Evolutionary conservation across 2,113 vertebrate species (phyloP).

Genomic region (Melanocharis versteri): DNA sequence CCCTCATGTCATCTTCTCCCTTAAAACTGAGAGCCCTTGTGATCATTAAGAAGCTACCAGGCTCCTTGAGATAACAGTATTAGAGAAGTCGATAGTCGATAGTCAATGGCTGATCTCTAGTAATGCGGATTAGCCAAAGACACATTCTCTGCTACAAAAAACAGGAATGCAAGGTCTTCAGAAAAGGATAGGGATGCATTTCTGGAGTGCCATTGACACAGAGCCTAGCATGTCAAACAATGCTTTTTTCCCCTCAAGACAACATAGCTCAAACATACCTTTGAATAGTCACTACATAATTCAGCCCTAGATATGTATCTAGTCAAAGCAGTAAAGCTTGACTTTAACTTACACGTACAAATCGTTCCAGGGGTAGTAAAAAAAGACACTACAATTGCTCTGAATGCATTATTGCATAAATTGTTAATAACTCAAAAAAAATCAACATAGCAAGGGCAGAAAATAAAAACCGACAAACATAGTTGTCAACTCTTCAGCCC

Average conservation of each 20-base stretch:
- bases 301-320: background rate
- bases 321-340: background rate
- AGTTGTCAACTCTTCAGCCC: background rate
- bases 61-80: background rate
- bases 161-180: background rate
- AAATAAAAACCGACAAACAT: background rate
- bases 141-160: background rate
- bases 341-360: background rate
- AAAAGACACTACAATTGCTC: background rate
- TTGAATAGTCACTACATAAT: background rate
- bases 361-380: background rate
- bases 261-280: background rate
- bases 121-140: background rate
- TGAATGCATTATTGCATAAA: background rate
- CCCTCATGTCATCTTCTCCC: background rate
- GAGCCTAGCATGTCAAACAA: background rate
- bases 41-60: background rate
- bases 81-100: background rate
- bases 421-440: background rate
- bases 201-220: background rate
- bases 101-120: background rate
- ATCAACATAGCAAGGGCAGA: background rate
- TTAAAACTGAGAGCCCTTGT: background rate
- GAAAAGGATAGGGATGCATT: background rate
- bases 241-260: background rate